Base-by-base conservation (phyloP, 2,113 vertebrate species). In the Malurus melanocephalus region DNA sequence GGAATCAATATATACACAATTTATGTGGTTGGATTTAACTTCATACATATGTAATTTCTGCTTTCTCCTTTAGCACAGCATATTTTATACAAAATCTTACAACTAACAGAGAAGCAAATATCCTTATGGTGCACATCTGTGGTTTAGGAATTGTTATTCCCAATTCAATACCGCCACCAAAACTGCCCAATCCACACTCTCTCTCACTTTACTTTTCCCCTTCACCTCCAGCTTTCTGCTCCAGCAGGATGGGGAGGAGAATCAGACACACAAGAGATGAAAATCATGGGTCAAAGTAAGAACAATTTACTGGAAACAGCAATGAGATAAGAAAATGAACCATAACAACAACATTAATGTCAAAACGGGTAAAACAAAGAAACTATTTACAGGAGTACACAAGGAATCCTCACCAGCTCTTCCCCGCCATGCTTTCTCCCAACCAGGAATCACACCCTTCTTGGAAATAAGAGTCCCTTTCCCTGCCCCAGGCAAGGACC, bases 151-250 rank as follows among this genome's bases (percentile, higher is more conserved):
- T 49, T 20, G 14, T 43, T 26, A 2, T 32, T 7, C 45, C 13
- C 32, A 43, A 0, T 51, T 43, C 61, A 66, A 3, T 43, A 17
- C 6, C 7, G 11, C 21, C 21, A 43, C 11, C 0, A 1, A 51
- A 17, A 51, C 45, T 51, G 18, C 32, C 14, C 17, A 66, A 67
- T 32, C 21, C 45, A 35, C 27, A 59, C 7, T 26, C 24, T 7
- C 45, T 26, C 48, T 57, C 9, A 22, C 52, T 18, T 23, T 23
- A 10, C 8, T 46, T 66, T 55, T 10, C 10, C 7, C 5, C 19
- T 33, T 40, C 19, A 23, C 8, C 16, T 74, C 17, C 26, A 11
- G 5, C 32, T 59, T 51, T 32, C 38, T 0, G 7, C 11, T 32
- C 38, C 45, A 59, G 45, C 38, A 59, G 61, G 38, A 27, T 38